Evolutionary conservation across 2,888 invertebrate genomes (phyloP).

Genomic region (Spialia ferax): DNA sequence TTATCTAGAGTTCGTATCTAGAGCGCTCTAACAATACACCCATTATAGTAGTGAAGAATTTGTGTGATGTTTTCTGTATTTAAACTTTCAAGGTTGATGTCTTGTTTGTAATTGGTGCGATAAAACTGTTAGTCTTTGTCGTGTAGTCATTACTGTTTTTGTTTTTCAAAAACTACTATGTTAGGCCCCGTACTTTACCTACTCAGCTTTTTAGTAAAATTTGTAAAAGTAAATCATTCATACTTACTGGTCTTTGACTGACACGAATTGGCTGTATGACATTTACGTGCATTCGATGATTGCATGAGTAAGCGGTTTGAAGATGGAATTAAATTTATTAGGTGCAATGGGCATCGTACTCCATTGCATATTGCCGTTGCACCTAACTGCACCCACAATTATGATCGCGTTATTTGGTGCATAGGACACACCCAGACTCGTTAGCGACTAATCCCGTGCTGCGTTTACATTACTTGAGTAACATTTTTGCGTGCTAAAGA

Average conservation of each 20-base stretch:
- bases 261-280: slow-evolving; percentile 29
- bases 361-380: slow-evolving; percentile 63
- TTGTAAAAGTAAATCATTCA: too few species aligned
- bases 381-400: slow-evolving; percentile 79
- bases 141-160: slow-evolving; percentile 60
- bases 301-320: slow-evolving; percentile 39
- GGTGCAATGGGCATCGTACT: slow-evolving; percentile 39
- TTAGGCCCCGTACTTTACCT: too few species aligned
- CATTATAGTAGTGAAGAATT: slow-evolving; percentile 69
- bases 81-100: slow-evolving; percentile 75
- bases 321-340: slow-evolving; percentile 42
- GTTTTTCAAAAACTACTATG: slow-evolving; percentile 29
- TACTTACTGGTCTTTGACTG: not conserved
- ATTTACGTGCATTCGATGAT: slow-evolving; percentile 39
- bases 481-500: not conserved
- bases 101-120: slow-evolving; percentile 72
- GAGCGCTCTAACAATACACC: slow-evolving; percentile 72
- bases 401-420: slow-evolving; percentile 80
- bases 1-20: slow-evolving; percentile 65
- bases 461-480: slow-evolving; percentile 59
- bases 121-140: slow-evolving; percentile 61
- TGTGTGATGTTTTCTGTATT: slow-evolving; percentile 71
- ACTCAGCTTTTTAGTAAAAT: too few species aligned
- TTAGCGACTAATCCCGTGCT: slow-evolving; percentile 77
- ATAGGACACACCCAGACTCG: slow-evolving; percentile 82